Percentiles rank a stretch among this genome's conserved stretches.
Evolutionary conservation across 2,888 invertebrate genomes (phyloP).

Genomic region (Drosophila mettleri): DNA sequence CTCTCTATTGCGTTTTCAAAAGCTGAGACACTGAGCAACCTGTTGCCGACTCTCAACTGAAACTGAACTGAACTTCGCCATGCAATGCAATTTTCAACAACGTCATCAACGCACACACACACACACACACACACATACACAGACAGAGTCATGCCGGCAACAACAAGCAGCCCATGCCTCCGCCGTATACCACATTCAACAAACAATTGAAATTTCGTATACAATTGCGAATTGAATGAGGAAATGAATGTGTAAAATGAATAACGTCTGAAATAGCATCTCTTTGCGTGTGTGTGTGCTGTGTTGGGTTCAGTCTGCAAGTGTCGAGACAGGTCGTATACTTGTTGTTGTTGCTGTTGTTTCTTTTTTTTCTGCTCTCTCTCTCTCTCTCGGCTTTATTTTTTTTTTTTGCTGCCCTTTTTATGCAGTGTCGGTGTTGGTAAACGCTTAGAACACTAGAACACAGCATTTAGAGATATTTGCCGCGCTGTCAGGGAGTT

Average conservation of each 20-base stretch:
- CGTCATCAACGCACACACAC: constrained; percentile 75
- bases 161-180: constrained; percentile 25
- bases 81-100: constrained; percentile 79
- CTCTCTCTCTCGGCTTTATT: constrained; percentile 21
- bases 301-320: constrained; percentile 37
- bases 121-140: constrained; percentile 15
- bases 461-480: constrained; percentile 55
- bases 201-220: constrained; percentile 81
- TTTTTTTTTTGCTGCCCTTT: constrained; percentile 26
- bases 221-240: constrained; percentile 82
- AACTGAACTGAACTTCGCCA: constrained; percentile 70
- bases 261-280: constrained; percentile 75
- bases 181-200: constrained; percentile 76
- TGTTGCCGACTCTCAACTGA: constrained; percentile 64
- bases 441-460: constrained; percentile 70
- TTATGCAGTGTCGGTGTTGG: constrained; percentile 54
- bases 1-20: constrained; percentile 74
- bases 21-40: constrained; percentile 69
- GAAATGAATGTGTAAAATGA: constrained; percentile 81
- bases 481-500: constrained; percentile 32
- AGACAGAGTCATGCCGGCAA: constrained; percentile 9
- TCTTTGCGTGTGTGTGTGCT: constrained; percentile 14
- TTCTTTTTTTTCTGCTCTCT: constrained; percentile 30
- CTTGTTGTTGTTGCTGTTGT: too few species aligned
- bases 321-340: constrained; percentile 75